Percentiles rank a stretch among this genome's conserved stretches.
phyloP scores from a whole-genome alignment of 1,140 invertebrate genomes.

The Drosophila yakuba region DNA sequence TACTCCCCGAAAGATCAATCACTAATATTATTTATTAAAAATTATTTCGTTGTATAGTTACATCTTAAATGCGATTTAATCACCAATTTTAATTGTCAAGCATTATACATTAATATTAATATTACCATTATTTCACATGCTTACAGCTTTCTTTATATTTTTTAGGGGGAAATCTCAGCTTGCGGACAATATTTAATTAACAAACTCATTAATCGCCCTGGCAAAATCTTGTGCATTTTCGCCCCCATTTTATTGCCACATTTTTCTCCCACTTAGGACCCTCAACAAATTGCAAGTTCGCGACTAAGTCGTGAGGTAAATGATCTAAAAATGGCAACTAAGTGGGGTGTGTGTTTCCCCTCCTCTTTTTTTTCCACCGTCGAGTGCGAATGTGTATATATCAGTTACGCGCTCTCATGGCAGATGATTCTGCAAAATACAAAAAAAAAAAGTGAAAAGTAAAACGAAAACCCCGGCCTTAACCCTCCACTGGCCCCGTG shows the following conservation, averaged over 20 bases:
- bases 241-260: not conserved
- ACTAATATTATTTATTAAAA: not conserved
- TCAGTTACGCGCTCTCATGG: conserved; percentile 68
- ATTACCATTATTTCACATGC: too few relatives aligned
- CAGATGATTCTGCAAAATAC: conserved; percentile 60
- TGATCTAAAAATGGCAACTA: conserved; percentile 39
- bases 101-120: too few relatives aligned
- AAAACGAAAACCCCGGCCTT: conserved; percentile 54
- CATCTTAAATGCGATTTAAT: too few relatives aligned
- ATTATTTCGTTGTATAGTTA: too few relatives aligned
- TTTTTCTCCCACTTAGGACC: conserved; percentile 4
- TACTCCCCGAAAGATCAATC: not conserved
- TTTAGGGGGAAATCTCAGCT: not conserved
- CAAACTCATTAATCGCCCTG: not conserved
- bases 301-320: conserved; percentile 29
- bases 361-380: not conserved
- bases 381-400: conserved; percentile 15
- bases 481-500: conserved; percentile 28
- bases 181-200: conserved; percentile 2
- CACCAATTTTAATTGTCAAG: too few relatives aligned
- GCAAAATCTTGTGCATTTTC: not conserved
- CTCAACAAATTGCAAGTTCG: conserved; percentile 19
- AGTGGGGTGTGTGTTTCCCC: too few relatives aligned
- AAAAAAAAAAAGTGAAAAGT: too few relatives aligned
- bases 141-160: not conserved